Evolutionary conservation across 2,113 vertebrate genomes (phyloP), one percentile per base, ranked within the genome.

Genomic region (Oreochromis niloticus): DNA sequence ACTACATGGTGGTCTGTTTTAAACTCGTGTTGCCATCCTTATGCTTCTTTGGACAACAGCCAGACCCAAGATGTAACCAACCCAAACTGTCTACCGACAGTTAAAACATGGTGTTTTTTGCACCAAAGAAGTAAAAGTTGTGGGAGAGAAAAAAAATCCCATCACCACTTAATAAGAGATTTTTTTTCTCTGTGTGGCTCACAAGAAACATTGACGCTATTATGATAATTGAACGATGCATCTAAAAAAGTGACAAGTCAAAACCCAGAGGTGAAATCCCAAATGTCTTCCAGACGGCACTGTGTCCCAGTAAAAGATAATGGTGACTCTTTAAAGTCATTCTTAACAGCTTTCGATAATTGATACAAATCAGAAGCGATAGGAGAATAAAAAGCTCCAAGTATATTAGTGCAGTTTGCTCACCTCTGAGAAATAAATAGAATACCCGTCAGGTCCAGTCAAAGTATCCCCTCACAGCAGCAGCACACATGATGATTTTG

Each of bases 201-300:
- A 61, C 68, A 75, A 75, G 61, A 84, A 75, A 71, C 68, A 41
- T 79, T 22, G 57, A 4, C n/a, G 75, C 22, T 54, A 78, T 84
- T 85, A 32, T 81, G 68, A 68, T 86, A 89, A 91, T 83, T 84
- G 85, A 86, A 63, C 43, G 4, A 30, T 34, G 66, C 43, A 7
- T 59, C 46, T 57, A 55, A 79, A 59, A 80, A 80, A 80, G 83
- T 56, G 81, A 88, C 52, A 75, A 83, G 83, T 82, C 27, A 55
- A 82, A 84, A 84, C 48, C 34, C 55, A 30, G 11, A 36, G 61
- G 32, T 50, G 39, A 82, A 80, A 81, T 71, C 85, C 82, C 82
- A 87, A 30, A 59, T 61, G 27, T 61, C 57, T 61, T 61, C 27
- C 4, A 6, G 24, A 39, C 50, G 46, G 81, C 81, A 12, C 27